These are phyloP conservation scores for Neotoma lepida DNA, from an alignment of 2,113 vertebrate species.

Conservation along the genomic window DNA sequence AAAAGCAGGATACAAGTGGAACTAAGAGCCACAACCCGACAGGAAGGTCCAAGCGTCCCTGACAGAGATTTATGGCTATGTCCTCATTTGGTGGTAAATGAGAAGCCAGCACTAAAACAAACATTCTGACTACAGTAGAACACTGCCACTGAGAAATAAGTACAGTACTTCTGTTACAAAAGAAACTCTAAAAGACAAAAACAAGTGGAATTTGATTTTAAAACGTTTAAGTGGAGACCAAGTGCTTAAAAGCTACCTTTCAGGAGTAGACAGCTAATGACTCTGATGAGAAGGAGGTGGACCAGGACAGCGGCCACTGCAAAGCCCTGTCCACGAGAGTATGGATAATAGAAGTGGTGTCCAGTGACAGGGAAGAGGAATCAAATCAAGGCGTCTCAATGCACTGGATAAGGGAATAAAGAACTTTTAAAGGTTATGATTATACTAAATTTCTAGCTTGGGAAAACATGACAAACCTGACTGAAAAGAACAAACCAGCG, in stretches of 20 bases:
- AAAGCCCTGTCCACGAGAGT: not conserved
- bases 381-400: not conserved
- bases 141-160: not conserved
- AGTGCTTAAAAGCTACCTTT: constrained; percentile 2
- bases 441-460: not conserved
- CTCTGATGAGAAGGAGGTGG: not conserved
- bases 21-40: not conserved
- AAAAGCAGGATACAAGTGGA: not conserved
- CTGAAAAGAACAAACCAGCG: not conserved
- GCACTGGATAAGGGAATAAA: not conserved
- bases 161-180: not conserved
- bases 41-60: not conserved
- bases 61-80: not conserved
- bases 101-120: not conserved
- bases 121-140: not conserved
- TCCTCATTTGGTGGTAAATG: not conserved
- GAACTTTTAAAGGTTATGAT: not conserved
- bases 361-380: accelerated
- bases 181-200: not conserved
- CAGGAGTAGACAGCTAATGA: not conserved
- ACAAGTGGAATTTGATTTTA: constrained; percentile 2
- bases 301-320: accelerated
- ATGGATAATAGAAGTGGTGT: not conserved
- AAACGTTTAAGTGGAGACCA: not conserved
- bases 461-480: not conserved